A percentile compares a stretch with the other conserved stretches of the same genome.
Evolutionary conservation across 2,888 invertebrate genomes (phyloP).

Genomic region (Hemistola chrysoprasaria): DNA sequence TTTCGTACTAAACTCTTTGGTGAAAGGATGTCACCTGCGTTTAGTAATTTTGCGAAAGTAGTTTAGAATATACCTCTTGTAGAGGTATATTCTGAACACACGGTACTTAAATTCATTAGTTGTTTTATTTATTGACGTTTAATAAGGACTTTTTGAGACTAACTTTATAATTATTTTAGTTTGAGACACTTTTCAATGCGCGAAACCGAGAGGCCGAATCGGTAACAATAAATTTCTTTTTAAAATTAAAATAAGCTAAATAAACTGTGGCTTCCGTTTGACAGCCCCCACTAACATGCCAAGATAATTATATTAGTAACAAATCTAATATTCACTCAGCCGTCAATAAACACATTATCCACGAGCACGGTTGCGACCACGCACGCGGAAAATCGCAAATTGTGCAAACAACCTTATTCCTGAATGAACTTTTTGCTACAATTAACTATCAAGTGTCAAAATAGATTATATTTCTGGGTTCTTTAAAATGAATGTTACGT

Average conservation of each 20-base stretch:
- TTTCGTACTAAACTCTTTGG: too few species aligned
- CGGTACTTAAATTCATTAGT: too few species aligned
- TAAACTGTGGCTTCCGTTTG: constrained; percentile 15
- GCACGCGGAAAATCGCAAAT: constrained; percentile 29
- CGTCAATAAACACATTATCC: constrained; percentile 22
- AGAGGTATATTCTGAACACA: too few species aligned
- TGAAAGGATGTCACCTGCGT: too few species aligned
- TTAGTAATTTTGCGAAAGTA: too few species aligned
- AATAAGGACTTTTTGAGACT: too few species aligned
- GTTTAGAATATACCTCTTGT: too few species aligned
- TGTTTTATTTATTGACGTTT: too few species aligned
- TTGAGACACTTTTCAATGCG: too few species aligned
- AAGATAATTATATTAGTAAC: constrained; percentile 16
- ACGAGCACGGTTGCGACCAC: constrained; percentile 21
- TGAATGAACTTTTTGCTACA: constrained; percentile 18
- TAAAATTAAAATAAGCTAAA: not conserved
- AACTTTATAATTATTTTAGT: too few species aligned
- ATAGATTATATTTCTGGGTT: constrained; percentile 25
- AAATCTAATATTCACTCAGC: constrained; percentile 16
- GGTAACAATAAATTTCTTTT: too few species aligned
- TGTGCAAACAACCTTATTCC: constrained; percentile 30
- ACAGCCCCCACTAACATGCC: constrained; percentile 10
- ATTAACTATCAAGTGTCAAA: constrained; percentile 25
- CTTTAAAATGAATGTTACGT: constrained; percentile 3
- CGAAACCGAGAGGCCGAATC: too few species aligned